phyloP scores from a whole-genome alignment of 2,797 vertebrate species.

The Catostomus latipinnis region DNA sequence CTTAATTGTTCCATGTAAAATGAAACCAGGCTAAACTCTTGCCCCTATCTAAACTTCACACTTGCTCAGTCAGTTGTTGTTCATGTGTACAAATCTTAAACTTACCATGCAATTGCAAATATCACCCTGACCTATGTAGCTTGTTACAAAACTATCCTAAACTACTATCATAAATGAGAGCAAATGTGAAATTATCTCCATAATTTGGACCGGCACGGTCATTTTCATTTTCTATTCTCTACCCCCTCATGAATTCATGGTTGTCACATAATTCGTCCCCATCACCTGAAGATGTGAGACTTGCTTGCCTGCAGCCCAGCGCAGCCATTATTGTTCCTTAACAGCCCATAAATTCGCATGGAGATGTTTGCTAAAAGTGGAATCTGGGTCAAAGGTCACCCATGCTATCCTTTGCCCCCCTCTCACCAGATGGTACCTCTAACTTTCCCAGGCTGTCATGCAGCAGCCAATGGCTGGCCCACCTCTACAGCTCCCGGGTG shows the following conservation, averaged over 20 bases:
- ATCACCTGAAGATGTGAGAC: slow-evolving; percentile 68
- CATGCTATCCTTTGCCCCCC: slow-evolving; percentile 77
- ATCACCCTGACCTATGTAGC: neutral
- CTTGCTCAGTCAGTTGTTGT: neutral
- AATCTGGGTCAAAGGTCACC: slow-evolving; percentile 82
- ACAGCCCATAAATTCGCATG: slow-evolving; percentile 78
- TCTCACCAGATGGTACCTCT: slow-evolving; percentile 81
- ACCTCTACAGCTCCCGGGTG: slow-evolving; percentile 46
- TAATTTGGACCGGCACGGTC: slow-evolving; percentile 32
- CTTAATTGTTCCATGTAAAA: neutral
- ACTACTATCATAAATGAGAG: neutral
- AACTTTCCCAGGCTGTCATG: slow-evolving; percentile 82
- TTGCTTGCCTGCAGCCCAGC: slow-evolving; percentile 58
- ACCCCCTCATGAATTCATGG: slow-evolving; percentile 40
- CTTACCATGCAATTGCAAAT: neutral
- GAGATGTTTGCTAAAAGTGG: slow-evolving; percentile 81
- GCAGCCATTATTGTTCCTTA: slow-evolving; percentile 76
- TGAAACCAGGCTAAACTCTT: neutral
- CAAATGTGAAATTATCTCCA: slow-evolving; percentile 36
- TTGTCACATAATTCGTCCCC: slow-evolving; percentile 47
- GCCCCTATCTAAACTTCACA: neutral
- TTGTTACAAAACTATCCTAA: slow-evolving; percentile 1
- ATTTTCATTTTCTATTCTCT: slow-evolving; percentile 27
- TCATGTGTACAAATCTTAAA: neutral
- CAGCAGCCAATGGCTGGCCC: slow-evolving; percentile 53